phyloP scores from a whole-genome alignment of 2,113 vertebrate species.

The Tychaedon coryphoeus region DNA sequence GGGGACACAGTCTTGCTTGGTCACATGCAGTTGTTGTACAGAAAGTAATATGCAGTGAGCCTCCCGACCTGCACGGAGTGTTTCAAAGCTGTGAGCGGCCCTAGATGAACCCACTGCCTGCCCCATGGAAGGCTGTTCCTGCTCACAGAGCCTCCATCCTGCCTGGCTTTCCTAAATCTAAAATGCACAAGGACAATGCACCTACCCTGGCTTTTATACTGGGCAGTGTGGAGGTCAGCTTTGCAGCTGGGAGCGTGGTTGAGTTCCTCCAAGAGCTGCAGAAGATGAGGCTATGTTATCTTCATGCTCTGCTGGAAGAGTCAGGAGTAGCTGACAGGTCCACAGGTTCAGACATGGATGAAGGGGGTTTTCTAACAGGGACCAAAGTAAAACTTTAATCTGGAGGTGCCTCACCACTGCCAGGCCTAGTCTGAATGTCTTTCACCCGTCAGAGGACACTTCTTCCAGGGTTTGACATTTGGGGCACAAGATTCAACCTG shows the following conservation, averaged over 20 bases:
- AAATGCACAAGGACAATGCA: background rate
- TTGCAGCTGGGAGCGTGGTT: background rate
- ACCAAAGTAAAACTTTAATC: background rate
- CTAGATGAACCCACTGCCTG: background rate
- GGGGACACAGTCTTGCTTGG: background rate
- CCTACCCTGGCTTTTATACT: background rate
- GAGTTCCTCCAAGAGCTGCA: background rate
- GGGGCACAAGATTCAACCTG: background rate
- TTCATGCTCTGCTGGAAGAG: background rate
- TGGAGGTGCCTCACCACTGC: background rate
- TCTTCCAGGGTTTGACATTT: background rate
- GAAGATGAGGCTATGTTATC: accelerated
- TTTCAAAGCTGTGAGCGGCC: background rate
- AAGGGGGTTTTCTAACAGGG: background rate
- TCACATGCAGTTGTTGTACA: background rate
- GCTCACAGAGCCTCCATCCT: background rate
- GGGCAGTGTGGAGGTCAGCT: background rate
- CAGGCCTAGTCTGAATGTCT: background rate
- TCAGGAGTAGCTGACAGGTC: background rate
- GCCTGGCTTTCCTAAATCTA: background rate
- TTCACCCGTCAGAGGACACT: background rate
- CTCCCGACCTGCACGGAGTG: background rate
- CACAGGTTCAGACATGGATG: background rate
- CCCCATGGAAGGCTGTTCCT: background rate
- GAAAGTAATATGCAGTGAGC: background rate